Base-by-base conservation (phyloP, 2,888 invertebrate genomes). In the Eristalis pertinax region DNA sequence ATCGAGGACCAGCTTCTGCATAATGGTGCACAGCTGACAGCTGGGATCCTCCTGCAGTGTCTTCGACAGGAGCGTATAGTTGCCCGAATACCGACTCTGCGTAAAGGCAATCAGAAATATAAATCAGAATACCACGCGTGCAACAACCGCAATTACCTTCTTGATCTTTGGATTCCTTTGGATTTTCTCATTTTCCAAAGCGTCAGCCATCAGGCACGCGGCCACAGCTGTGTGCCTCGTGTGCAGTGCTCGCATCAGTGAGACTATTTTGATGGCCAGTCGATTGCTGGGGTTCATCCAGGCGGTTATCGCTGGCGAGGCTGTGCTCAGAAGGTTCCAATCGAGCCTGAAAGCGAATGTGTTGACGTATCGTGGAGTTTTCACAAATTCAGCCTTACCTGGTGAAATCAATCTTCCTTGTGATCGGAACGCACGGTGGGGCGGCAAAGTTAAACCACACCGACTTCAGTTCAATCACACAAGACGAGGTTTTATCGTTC, bases 371-470 rank as follows among this genome's bases (percentile, higher is more conserved):
- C 43, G 15, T 19, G 2, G 8, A 8, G 10, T 50, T 1, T 26
- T 26, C 26, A 1, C 4, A n/a, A 7, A 7, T n/a, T 7, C 1
- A 19, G 1, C 1, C 0, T 85, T 92, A 96, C 96, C 97, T 96
- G 0, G 98, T 98, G 90, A 97, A 98, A 92, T 99, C 98, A 90
- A 99, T 98, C 93, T 98, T 98, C 89, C 97, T 95, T 0, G 98
- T 98, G 67, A 98, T 98, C 0, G 98, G 98, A 1, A 98, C 97
- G 87, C 98, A 95, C 0, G 99, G 99, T 0, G 99, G 99, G 0
- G 99, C 99, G 5, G 99, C 99, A 93, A 99, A 99, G 92, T 99
- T 99, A 91, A 99, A 98, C 99, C 99, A 99, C 63, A 98, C 97
- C 0, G 97, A 96, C 92, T 97, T 97, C 77, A 99, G 93, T 91